phyloP scores from a whole-genome alignment of 2,797 vertebrate species.

The Mormyrus hasselquistii region DNA sequence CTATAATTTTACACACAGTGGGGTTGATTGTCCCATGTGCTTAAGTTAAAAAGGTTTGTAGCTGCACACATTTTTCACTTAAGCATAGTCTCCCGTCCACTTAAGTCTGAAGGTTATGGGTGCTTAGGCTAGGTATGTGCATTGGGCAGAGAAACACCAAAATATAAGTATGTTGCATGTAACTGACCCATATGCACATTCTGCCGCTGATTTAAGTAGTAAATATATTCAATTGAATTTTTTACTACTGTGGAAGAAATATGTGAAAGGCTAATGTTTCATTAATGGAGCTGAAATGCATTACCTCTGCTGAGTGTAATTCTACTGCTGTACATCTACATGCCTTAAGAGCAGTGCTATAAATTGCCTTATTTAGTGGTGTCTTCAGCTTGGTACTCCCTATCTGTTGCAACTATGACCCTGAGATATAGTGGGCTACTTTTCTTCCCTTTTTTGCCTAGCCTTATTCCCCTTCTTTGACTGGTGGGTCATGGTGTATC shows the following conservation, averaged over 20 bases:
- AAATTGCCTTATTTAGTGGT: not conserved
- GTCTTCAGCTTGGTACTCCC: not conserved
- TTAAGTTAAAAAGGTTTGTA: not conserved
- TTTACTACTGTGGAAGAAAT: not conserved
- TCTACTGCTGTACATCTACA: not conserved
- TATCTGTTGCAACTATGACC: not conserved
- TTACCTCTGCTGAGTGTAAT: not conserved
- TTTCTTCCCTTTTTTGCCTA: not conserved
- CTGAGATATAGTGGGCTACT: not conserved
- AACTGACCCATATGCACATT: not conserved
- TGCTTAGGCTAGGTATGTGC: not conserved
- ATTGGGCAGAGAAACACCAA: not conserved
- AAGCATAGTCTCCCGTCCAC: not conserved
- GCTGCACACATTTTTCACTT: not conserved
- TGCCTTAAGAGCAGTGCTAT: not conserved
- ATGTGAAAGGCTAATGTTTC: not conserved
- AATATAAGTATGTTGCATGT: not conserved
- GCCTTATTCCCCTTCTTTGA: not conserved
- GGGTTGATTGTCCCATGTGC: not conserved
- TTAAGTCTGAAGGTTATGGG: not conserved
- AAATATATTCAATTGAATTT: not conserved
- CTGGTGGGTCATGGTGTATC: not conserved
- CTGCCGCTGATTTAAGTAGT: not conserved
- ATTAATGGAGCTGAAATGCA: not conserved
- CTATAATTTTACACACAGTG: not conserved